Evolutionary conservation across 1,140 invertebrate genomes (phyloP), one percentile per base, ranked within the genome.

Genomic region (Whitmania pigra): DNA sequence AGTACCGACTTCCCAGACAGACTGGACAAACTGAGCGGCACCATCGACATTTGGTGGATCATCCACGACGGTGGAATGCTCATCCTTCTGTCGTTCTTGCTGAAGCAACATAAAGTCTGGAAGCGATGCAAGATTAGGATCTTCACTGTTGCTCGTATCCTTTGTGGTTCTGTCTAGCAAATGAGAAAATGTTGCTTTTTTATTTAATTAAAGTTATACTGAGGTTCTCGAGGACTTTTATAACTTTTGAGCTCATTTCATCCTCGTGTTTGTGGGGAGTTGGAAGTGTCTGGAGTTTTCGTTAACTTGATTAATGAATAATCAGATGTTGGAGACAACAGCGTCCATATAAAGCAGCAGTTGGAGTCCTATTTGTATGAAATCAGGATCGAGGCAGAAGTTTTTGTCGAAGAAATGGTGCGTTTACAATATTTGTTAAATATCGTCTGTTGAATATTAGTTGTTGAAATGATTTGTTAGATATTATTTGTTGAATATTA

Each of bases 11-110:
- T 93, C 85, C 96, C 96, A 2, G 89, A 93, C 76, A 90, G 88
- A 25, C 88, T 86, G 71, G 91, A 93, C 76, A 94, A 94, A 83
- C 54, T 80, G 17, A 75, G 74, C 40, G 95, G 96, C 1, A 93
- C 92, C 77, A 97, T 99, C 79, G 96, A 99, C 82, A 89, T 99
- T 71, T 99, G 96, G 96, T 99, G 95, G 96, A 97, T 98, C 76
- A 93, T 97, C 0, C 94, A 99, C 82, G 96, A 99, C 80, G 96
- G 95, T 69, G 95, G 96, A 60, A 86, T 99, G 71, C 85, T 99
- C 66, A 97, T 99, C 93, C 82, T 99, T 72, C 83, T 99, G 66
- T 95, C 96, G 2, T 99, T 99, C 86, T 83, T 99, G 71, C 84
- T 99, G 67, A 93, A 93, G 79, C 93, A 98, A 83, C 79, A 83